Conservation (phyloP, 2,113 vertebrate genomes). For the Capreolus pygargus region DNA sequence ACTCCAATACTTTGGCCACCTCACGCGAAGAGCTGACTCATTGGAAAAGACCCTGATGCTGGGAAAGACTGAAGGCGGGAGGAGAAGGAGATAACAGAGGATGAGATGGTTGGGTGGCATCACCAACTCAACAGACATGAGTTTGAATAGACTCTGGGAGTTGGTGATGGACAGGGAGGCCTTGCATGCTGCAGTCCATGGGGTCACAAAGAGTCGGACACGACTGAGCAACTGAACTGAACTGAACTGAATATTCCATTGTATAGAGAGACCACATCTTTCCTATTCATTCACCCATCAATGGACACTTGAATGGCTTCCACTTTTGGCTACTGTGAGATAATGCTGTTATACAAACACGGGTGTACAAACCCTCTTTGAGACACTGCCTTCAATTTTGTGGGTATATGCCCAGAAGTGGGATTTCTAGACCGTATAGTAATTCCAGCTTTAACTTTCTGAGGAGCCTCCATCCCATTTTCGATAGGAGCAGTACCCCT, state of each 20-base stretch:
- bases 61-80: neutral
- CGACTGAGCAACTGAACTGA: accelerated
- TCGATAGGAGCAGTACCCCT: neutral
- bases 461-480: neutral
- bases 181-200: neutral
- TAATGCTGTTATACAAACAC: neutral
- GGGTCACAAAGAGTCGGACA: accelerated
- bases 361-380: neutral
- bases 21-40: neutral
- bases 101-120: neutral
- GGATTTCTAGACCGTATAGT: neutral
- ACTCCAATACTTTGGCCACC: neutral
- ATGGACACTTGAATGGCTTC: neutral
- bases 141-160: neutral
- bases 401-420: too few species aligned
- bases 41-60: neutral
- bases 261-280: too few species aligned
- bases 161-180: neutral
- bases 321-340: neutral
- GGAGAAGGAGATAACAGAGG: neutral
- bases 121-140: neutral
- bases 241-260: neutral
- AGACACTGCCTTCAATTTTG: neutral
- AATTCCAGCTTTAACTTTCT: neutral
- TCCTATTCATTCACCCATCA: too few species aligned